A percentile compares a stretch with the other conserved stretches of the same genome.
Conservation (phyloP, 37 sponge, comb jelly and placozoan species). For the Hormiphora californensis region DNA sequence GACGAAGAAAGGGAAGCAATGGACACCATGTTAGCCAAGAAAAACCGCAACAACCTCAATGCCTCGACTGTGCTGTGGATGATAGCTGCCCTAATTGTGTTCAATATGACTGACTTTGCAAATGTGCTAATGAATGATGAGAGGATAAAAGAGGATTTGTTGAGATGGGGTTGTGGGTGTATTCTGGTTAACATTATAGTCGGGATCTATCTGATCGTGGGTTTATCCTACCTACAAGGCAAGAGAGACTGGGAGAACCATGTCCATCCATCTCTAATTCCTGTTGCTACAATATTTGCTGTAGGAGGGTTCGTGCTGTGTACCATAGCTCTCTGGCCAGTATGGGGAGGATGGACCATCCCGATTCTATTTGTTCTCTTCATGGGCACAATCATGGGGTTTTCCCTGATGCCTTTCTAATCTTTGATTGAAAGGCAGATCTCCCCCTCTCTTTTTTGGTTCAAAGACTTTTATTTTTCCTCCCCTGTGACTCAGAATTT, state of each 20-base stretch:
- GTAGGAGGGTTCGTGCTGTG: background rate
- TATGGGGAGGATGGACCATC: background rate
- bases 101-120: background rate
- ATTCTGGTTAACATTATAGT: background rate
- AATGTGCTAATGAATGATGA: background rate
- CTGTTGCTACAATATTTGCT: background rate
- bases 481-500: no score
- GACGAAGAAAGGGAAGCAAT: background rate
- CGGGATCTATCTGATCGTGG: background rate
- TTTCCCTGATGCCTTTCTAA: background rate
- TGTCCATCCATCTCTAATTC: background rate
- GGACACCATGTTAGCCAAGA: background rate
- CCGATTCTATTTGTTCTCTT: slow-evolving; percentile 10
- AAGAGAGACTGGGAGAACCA: slow-evolving; percentile 7
- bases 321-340: slow-evolving; percentile 19
- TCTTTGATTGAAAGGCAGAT: no score
- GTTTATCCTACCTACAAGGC: background rate
- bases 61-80: background rate
- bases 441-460: no score
- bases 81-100: background rate
- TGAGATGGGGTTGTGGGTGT: background rate
- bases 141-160: background rate
- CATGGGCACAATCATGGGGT: background rate
- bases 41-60: background rate
- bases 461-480: no score